Base-by-base conservation (phyloP, 2,888 invertebrate species). In the Biston stratarius region DNA sequence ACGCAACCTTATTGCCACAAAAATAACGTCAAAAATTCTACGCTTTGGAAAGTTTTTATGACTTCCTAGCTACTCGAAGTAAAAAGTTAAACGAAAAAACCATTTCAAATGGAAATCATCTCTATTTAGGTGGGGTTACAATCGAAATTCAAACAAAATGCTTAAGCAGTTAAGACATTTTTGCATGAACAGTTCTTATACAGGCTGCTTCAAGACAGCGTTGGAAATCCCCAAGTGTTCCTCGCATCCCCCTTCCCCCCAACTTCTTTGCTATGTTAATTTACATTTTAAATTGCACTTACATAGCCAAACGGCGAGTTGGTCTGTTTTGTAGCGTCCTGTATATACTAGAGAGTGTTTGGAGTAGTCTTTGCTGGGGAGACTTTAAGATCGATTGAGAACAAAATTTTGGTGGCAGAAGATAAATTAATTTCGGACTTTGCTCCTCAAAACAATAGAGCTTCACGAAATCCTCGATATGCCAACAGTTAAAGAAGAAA, bases 211-310 rank as follows among this genome's bases (percentile, higher is more conserved):
- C 81, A 89, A 91, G 90, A 90, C 85, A 88, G 89, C 85, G 90
- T 85, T 81, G 86, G 90, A 85, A 83, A 84, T 84, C 79, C 81
- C 81, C 83, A 78, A 85, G 86, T 84, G 89, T 85, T 80, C 74
- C 75, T 74, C 78, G 58, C 80, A 76, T 80, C 84, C 86, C 88
- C 86, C 79, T 80, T 76, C 80, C 83, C 87, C 88, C 86, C 80
- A 86, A 87, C 88, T 94, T 94, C 94, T 94, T 94, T 94, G 90
- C 90, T 83, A 86, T 89, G 94, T 94, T 94, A 94, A 94, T 94
- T 94, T 94, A 94, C 94, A 94, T 94, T 94, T 94, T 94, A 94
- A 94, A 94, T 94, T 94, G 94, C 94, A 93, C 93, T 94, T 92
- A 92, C 91, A 93, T 93, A 89, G 92, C 89, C 85, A 84, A 87